Conservation (phyloP, 2,113 vertebrate species). For the Triplophysa dalaica region DNA sequence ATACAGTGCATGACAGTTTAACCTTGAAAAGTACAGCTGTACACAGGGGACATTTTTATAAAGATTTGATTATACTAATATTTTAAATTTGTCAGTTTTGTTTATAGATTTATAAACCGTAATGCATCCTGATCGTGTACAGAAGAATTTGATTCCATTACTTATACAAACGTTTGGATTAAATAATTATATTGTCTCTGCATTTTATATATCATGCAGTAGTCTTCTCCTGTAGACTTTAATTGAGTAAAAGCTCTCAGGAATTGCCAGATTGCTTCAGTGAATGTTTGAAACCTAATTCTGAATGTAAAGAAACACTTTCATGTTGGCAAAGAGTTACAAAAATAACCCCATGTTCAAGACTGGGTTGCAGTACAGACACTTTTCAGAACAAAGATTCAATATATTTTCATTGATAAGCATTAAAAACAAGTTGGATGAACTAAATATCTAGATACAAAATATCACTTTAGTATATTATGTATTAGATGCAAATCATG, state of each 20-base stretch:
- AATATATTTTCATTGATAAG: constrained; percentile 17
- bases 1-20: constrained; percentile 22
- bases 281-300: constrained; percentile 2
- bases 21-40: neutral
- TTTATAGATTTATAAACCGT: neutral
- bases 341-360: constrained; percentile 2
- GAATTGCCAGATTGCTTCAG: constrained; percentile 1
- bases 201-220: constrained; percentile 18
- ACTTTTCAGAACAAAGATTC: constrained; percentile 2
- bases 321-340: neutral
- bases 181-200: constrained; percentile 19
- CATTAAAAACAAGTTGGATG: neutral
- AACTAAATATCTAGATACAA: neutral
- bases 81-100: constrained; percentile 1
- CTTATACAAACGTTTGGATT: constrained; percentile 30
- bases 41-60: neutral
- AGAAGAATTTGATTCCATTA: neutral
- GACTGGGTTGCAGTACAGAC: neutral
- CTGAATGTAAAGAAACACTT: neutral
- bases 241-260: neutral
- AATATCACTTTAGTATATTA: neutral
- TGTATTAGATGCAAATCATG: neutral
- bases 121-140: neutral
- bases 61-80: constrained; percentile 1
- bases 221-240: constrained; percentile 14